Evolutionary conservation across 1,140 invertebrate genomes (phyloP).

Genomic region (Micrasema minimum): DNA sequence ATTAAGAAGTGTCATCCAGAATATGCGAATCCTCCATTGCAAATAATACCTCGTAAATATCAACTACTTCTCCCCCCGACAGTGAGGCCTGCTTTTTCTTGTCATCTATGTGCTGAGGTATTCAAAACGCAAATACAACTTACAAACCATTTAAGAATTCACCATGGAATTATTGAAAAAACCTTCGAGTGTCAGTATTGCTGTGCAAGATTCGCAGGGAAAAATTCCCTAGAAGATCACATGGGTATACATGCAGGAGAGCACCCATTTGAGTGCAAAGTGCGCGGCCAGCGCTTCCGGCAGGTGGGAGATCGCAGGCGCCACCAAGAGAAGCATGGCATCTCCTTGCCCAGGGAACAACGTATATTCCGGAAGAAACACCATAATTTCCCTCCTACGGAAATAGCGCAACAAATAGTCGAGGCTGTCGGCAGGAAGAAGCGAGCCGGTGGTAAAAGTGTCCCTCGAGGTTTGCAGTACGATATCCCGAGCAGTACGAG

Average conservation of each 20-base stretch:
- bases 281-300: not conserved
- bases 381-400: too few relatives aligned
- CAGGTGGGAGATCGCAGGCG: not conserved
- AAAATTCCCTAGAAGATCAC: slow-evolving; percentile 1
- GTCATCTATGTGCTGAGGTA: not conserved
- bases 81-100: not conserved
- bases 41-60: too few relatives aligned
- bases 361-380: too few relatives aligned
- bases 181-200: slow-evolving; percentile 10
- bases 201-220: not conserved
- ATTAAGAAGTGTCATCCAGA: not conserved
- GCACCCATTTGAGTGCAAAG: not conserved
- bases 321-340: not conserved
- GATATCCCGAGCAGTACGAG: too few relatives aligned
- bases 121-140: not conserved
- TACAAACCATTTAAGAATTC: slow-evolving; percentile 6
- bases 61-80: too few relatives aligned
- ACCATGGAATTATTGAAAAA: not conserved
- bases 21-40: too few relatives aligned
- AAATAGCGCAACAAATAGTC: too few relatives aligned
- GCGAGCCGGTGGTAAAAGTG: too few relatives aligned
- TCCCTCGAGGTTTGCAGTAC: too few relatives aligned
- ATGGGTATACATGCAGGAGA: slow-evolving; percentile 16
- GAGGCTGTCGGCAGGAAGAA: too few relatives aligned
- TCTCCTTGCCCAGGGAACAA: not conserved